Conservation (phyloP, 2,888 invertebrate species). For the Synergus laeviventris region DNA sequence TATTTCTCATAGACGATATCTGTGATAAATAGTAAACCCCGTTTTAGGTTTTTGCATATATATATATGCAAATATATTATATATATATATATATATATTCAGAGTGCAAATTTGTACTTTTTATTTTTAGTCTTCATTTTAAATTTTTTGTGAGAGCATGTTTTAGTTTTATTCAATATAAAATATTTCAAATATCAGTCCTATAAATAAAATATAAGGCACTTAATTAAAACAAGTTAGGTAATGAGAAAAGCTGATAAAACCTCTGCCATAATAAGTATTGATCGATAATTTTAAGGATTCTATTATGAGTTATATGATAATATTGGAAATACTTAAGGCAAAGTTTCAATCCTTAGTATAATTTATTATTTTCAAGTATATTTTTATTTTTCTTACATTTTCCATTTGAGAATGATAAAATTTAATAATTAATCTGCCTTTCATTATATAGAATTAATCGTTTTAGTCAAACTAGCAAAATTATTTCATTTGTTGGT, state of each 20-base stretch:
- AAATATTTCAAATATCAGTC: background rate
- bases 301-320: background rate
- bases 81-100: background rate
- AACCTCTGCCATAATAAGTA: background rate
- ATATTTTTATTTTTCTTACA: background rate
- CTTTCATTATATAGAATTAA: too few relatives aligned
- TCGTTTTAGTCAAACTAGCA: too few relatives aligned
- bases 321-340: background rate
- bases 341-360: background rate
- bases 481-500: too few relatives aligned
- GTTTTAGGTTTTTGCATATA: background rate
- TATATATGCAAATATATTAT: too few relatives aligned
- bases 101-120: background rate
- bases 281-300: background rate
- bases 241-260: background rate
- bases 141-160: background rate
- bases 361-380: too few relatives aligned
- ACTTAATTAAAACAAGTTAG: background rate
- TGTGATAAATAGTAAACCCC: conserved; percentile 34
- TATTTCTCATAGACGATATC: conserved; percentile 12
- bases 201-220: background rate
- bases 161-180: background rate
- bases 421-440: background rate
- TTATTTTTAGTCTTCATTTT: background rate
- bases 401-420: background rate